Evolutionary conservation across 2,113 vertebrate genomes (phyloP), one percentile per base, ranked within the genome.

Genomic region (Scartelaos histophorus): DNA sequence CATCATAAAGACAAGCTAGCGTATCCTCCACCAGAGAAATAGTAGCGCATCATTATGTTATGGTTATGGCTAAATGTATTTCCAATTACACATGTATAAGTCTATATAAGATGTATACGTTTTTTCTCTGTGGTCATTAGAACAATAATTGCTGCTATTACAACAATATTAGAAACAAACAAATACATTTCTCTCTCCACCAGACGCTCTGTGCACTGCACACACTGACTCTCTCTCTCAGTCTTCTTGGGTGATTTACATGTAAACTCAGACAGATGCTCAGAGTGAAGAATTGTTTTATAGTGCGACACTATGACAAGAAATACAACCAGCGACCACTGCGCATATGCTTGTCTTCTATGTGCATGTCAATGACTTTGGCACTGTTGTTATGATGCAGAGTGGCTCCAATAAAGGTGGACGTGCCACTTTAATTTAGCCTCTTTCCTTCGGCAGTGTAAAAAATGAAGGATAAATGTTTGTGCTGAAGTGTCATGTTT

Each of bases 231-330:
- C 74, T 67, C 73, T 72, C 69, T 70, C 81, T 70, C 56, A 5
- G 25, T 67, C 71, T 78, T 49, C 58, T 73, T 57, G 7, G 78
- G 69, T 83, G 84, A 90, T 89, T 88, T 87, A 78, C 73, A 79
- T 84, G 74, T 80, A 76, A 69, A 77, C 75, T 56, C 66, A 66
- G 66, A 73, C 83, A 82, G 71, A 77, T 76, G 75, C 79, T 75
- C 21, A 12, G 61, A 10, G 1, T 4, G 11, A 74, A 70, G 79
- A 81, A 80, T 76, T 22, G 16, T 82, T 85, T 89, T 68, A 78
- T 79, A 85, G 85, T 85, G 70, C 69, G 78, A 83, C 74, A 56
- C 47, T 70, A 49, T 13, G 34, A 79, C 51, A 80, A 70, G 78
- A 85, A 84, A 84, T 84, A 74, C 71, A 51, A 51, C 67, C 13